Evolutionary conservation across 2,888 invertebrate species (phyloP).

Genomic region (Matsumyia berberina): DNA sequence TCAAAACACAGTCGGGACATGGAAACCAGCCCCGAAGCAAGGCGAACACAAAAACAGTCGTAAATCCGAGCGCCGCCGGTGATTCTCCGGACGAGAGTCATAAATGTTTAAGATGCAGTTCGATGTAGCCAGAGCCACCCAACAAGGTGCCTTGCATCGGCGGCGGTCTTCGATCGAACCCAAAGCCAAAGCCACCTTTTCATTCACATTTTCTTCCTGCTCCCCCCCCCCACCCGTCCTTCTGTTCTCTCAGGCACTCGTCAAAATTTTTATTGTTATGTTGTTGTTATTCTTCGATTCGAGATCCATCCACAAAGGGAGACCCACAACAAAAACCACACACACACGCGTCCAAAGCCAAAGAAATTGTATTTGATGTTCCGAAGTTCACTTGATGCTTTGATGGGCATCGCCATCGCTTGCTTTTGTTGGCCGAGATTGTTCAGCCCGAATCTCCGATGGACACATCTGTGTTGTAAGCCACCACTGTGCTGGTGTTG

Average conservation of each 20-base stretch:
- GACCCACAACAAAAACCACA: too few species aligned
- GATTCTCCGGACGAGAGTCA: constrained; percentile 48
- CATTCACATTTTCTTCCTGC: neutral
- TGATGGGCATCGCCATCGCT: constrained; percentile 26
- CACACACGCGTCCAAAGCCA: too few species aligned
- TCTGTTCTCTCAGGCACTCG: neutral
- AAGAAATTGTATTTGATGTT: constrained; percentile 45
- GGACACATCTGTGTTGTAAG: too few species aligned
- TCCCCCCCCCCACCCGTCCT: too few species aligned
- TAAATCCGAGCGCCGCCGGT: constrained; percentile 61
- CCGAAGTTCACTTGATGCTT: constrained; percentile 36
- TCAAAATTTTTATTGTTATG: constrained; percentile 52
- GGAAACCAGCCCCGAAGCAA: constrained; percentile 14
- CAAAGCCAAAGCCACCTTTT: constrained; percentile 7
- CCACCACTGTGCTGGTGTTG: neutral
- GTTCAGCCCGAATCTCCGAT: constrained; percentile 5
- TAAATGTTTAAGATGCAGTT: constrained; percentile 50
- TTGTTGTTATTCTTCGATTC: constrained; percentile 45
- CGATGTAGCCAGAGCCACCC: constrained; percentile 13
- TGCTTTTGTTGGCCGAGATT: constrained; percentile 25
- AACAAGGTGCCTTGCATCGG: constrained; percentile 24
- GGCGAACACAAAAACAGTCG: constrained; percentile 12
- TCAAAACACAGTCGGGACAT: constrained; percentile 49
- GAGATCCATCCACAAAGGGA: neutral
- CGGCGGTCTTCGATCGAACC: neutral